Conservation (phyloP, 2,888 invertebrate species). For the Polydrusus cervinus region DNA sequence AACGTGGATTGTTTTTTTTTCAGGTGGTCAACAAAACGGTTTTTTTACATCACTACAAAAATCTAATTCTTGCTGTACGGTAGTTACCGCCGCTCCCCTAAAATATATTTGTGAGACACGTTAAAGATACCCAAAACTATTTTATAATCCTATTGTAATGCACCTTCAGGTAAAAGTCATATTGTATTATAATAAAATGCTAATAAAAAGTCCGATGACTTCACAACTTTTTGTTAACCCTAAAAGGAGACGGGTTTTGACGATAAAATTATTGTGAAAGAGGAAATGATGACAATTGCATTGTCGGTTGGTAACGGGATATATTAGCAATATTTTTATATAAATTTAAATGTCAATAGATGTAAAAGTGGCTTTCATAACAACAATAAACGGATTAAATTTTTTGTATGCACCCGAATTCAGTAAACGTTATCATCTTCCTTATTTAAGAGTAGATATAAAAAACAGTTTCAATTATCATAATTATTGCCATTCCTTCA, state of each 20-base stretch:
- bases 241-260: conserved; percentile 23
- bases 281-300: conserved; percentile 15
- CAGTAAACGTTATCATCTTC: too few species aligned
- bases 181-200: conserved; percentile 27
- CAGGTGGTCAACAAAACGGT: too few species aligned
- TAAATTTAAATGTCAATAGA: not conserved
- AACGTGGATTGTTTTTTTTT: too few species aligned
- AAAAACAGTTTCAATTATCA: too few species aligned
- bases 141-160: conserved; percentile 22
- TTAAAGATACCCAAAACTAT: not conserved
- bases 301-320: conserved; percentile 5
- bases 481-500: too few species aligned
- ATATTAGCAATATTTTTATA: not conserved
- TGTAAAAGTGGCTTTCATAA: not conserved
- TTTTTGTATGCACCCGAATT: too few species aligned
- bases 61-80: too few species aligned
- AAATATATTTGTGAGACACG: too few species aligned
- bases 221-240: conserved; percentile 21
- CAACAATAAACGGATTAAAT: too few species aligned
- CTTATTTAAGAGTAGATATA: too few species aligned
- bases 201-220: conserved; percentile 34
- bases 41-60: too few species aligned
- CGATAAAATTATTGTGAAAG: conserved; percentile 9
- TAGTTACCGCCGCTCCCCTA: too few species aligned
- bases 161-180: conserved; percentile 28